Conservation (phyloP, 2,888 invertebrate species). For the Melieria picta region DNA sequence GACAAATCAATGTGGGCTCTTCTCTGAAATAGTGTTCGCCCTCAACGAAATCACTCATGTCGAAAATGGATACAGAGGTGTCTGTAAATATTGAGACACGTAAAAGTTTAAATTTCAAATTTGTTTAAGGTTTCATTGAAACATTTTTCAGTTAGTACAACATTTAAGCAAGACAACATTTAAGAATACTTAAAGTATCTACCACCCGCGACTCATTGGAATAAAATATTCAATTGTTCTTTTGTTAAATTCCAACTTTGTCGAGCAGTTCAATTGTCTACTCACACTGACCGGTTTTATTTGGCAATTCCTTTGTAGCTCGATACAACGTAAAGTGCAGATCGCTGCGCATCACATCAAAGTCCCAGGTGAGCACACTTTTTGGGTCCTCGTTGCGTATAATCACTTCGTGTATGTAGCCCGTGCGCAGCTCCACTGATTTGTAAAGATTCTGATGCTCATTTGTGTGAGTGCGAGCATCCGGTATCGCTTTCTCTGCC, state of each 20-base stretch:
- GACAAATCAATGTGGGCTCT: slow-evolving; percentile 84
- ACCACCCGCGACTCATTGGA: too few relatives aligned
- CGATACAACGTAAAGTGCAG: slow-evolving; percentile 82
- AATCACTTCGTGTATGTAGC: slow-evolving; percentile 79
- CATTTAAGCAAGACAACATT: too few relatives aligned
- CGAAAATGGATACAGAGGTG: slow-evolving; percentile 70
- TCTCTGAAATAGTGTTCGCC: slow-evolving; percentile 82
- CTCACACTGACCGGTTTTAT: slow-evolving; percentile 55
- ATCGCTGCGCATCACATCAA: slow-evolving; percentile 91
- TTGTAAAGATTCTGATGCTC: slow-evolving; percentile 64
- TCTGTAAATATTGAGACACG: slow-evolving; percentile 51
- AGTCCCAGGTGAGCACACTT: slow-evolving; percentile 95
- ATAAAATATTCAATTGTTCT: too few relatives aligned
- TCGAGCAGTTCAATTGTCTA: neutral
- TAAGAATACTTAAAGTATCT: too few relatives aligned
- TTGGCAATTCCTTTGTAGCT: slow-evolving; percentile 56
- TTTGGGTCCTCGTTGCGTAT: slow-evolving; percentile 85
- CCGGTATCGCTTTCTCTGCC: slow-evolving; percentile 40
- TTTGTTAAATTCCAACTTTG: too few relatives aligned
- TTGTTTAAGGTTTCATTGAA: too few relatives aligned
- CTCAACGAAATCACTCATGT: slow-evolving; percentile 76
- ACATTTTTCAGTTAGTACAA: too few relatives aligned
- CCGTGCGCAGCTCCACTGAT: slow-evolving; percentile 59
- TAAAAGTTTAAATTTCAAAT: neutral
- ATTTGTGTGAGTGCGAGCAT: slow-evolving; percentile 40